Base-by-base conservation (phyloP, 2,797 vertebrate genomes). In the Paguma larvata region DNA sequence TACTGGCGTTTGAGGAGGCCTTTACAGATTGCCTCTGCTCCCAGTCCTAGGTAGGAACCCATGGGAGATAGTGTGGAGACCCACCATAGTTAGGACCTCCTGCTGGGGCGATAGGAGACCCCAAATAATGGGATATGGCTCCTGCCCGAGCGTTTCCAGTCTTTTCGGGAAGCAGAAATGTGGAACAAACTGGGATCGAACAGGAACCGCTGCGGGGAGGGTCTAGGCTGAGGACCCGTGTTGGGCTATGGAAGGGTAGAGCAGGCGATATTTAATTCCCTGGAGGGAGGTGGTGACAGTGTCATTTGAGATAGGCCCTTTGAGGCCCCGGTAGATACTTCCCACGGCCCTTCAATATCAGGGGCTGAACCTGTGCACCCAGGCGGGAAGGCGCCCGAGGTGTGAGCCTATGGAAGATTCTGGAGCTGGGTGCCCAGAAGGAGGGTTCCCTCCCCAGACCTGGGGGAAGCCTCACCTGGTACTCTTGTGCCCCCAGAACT, bases 321-420 rank as follows among this genome's bases (percentile, higher is more conserved):
- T 19, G 59, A 87, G 48, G 13, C 46, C 38, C 30, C 21, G 1
- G 41, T 56, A 27, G 51, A 27, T 46, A 70, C 41, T 65, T 38
- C 56, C 11, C 27, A 70, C 44, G n/a, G 19, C 16, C 7, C 38
- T 77, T 56, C 44, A 51, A 14, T 27, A 53, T 46, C 34, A 44
- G 44, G 38, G 19, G 19, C 25, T 18, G 32, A 3, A 8, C 21
- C 59, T 9, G 13, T 41, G 23, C 15, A 21, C 72, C 32, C 5
- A 12, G 41, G 51, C 1, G 2, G 2, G 4, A 68, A 48, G 5
- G 5, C 5, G 1, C 67, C 62, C 0, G 1, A 3, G 32, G 21
- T 6, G 19, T 7, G 32, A 51, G 46, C n/a, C 72, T 27, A 2
- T 7, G 14, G 53, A 46, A 67, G 44, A 14, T 27, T 62, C 79